These are phyloP conservation scores for Lepidurus apus DNA, from an alignment of 1,140 invertebrate genomes.

Conservation along the genomic window DNA sequence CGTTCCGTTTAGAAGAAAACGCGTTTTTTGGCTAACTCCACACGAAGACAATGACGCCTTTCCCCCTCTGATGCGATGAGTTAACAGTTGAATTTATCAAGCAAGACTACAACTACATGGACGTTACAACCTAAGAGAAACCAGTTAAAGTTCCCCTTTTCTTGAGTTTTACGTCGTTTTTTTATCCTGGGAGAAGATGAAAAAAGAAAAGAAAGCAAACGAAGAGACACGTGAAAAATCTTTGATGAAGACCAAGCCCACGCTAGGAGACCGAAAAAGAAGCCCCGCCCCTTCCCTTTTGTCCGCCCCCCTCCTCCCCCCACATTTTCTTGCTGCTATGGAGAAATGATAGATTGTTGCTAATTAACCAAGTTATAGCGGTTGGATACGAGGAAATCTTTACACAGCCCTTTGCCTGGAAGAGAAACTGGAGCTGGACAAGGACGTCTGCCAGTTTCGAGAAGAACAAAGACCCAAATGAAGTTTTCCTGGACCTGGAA, in stretches of 20 bases:
- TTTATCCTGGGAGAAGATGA: not conserved
- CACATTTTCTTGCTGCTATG: not conserved
- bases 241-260: slow-evolving; percentile 18
- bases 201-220: not conserved
- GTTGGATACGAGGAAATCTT: not conserved
- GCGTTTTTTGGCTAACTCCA: not conserved
- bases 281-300: not conserved
- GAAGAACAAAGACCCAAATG: not conserved
- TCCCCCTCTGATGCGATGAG: slow-evolving; percentile 1
- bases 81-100: slow-evolving; percentile 3
- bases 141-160: not conserved
- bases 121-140: slow-evolving; percentile 7
- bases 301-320: not conserved
- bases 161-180: not conserved
- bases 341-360: not conserved
- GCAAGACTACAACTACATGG: not conserved
- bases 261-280: not conserved
- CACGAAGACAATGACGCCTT: not conserved
- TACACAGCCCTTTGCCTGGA: not conserved
- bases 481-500: not conserved
- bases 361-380: slow-evolving; percentile 1
- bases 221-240: not conserved
- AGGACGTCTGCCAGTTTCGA: not conserved
- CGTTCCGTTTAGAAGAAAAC: not conserved
- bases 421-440: too few relatives aligned